Conservation (phyloP, 2,888 invertebrate genomes). For the Tipula helvola region DNA sequence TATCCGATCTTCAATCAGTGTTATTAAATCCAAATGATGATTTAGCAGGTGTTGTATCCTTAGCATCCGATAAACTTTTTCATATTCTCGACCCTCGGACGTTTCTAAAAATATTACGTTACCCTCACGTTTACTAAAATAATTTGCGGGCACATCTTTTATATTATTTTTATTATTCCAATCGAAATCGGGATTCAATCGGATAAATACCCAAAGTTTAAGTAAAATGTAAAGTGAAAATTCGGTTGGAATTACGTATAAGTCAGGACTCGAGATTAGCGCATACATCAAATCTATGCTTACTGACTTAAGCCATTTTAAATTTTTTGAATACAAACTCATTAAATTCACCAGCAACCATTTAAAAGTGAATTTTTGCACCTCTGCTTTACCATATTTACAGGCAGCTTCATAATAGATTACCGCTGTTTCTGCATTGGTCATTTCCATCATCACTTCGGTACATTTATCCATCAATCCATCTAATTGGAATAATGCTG, state of each 20-base stretch:
- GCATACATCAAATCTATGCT: constrained; percentile 52
- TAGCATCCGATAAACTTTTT: constrained; percentile 49
- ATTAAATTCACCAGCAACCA: constrained; percentile 61
- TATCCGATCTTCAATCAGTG: constrained; percentile 52
- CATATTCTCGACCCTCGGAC: constrained; percentile 44
- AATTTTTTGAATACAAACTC: constrained; percentile 43
- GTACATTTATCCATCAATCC: constrained; percentile 59
- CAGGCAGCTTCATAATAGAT: constrained; percentile 54
- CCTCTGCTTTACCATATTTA: constrained; percentile 50
- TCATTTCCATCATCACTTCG: constrained; percentile 62
- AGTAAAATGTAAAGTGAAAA: constrained; percentile 60
- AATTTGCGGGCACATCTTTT: constrained; percentile 23
- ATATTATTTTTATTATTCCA: constrained; percentile 25
- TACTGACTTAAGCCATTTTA: constrained; percentile 45
- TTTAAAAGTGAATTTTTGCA: constrained; percentile 48
- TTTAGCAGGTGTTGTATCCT: constrained; percentile 55
- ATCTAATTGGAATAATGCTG: constrained; percentile 60
- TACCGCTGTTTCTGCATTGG: constrained; percentile 54
- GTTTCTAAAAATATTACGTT: constrained; percentile 44
- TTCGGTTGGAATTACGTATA: constrained; percentile 67
- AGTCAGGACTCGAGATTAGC: constrained; percentile 47
- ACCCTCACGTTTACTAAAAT: constrained; percentile 24
- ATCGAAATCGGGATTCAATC: constrained; percentile 37
- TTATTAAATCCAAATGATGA: constrained; percentile 55
- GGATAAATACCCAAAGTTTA: constrained; percentile 54